Conservation (phyloP, 2,113 vertebrate species). For the Pseudorhombus dupliciocellatus region DNA sequence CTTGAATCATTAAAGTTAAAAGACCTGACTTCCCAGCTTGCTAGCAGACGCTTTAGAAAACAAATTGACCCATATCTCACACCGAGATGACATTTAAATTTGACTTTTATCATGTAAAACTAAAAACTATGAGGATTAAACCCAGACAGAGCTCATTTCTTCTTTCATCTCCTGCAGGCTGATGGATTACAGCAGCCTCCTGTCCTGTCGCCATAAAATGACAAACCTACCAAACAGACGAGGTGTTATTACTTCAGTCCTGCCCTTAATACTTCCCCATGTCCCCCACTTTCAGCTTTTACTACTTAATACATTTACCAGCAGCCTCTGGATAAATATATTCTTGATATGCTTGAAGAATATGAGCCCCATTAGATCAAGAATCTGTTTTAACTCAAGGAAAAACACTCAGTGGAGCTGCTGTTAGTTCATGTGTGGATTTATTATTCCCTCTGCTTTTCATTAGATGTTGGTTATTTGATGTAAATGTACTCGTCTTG, state of each 20-base stretch:
- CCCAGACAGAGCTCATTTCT: neutral
- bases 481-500: neutral
- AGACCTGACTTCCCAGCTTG: neutral
- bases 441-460: too few relatives aligned
- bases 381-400: neutral
- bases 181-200: neutral
- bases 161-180: neutral
- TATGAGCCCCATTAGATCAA: neutral
- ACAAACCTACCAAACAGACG: neutral
- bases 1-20: too few relatives aligned
- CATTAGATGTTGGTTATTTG: neutral
- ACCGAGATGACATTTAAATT: neutral
- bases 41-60: neutral
- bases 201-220: neutral
- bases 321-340: neutral
- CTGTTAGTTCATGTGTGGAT: too few relatives aligned
- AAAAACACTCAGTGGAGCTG: too few relatives aligned
- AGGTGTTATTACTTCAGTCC: neutral
- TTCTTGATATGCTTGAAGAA: neutral
- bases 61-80: neutral
- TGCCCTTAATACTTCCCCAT: neutral
- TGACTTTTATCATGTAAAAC: neutral
- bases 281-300: neutral
- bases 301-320: slow-evolving; percentile 1
- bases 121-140: neutral